Conservation (phyloP, 2,888 invertebrate species). For the Callosobruchus maculatus region DNA sequence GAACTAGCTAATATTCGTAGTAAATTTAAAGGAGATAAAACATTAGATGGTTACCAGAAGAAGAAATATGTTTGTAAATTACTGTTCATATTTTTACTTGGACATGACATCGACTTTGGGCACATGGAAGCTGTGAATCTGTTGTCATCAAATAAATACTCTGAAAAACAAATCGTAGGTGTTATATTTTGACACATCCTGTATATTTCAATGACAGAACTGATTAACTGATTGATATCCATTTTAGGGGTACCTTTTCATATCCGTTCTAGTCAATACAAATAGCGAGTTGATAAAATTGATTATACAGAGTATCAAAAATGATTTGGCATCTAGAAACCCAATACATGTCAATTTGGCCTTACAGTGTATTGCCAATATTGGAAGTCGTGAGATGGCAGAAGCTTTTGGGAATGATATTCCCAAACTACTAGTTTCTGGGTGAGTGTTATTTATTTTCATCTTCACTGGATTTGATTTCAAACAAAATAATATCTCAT, state of each 20-base stretch:
- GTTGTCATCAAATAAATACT: slow-evolving; percentile 99
- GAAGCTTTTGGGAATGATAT: slow-evolving; percentile 98
- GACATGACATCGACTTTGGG: slow-evolving; percentile 99
- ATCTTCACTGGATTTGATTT: too few relatives aligned
- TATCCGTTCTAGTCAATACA: slow-evolving; percentile 97
- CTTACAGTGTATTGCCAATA: slow-evolving; percentile 98
- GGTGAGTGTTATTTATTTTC: slow-evolving; percentile 42
- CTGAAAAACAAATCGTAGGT: slow-evolving; percentile 97
- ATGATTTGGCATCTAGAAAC: slow-evolving; percentile 93
- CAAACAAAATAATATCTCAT: too few relatives aligned
- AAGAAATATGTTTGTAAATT: slow-evolving; percentile 99
- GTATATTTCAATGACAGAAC: neutral
- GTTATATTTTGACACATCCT: neutral
- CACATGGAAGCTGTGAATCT: slow-evolving; percentile 99
- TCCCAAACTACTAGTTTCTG: slow-evolving; percentile 96
- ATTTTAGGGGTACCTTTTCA: slow-evolving; percentile 93
- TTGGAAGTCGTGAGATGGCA: slow-evolving; percentile 99
- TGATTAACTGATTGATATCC: neutral
- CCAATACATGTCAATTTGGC: slow-evolving; percentile 98
- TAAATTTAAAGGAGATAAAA: slow-evolving; percentile 99
- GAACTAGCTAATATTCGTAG: slow-evolving; percentile 98
- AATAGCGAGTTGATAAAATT: slow-evolving; percentile 98
- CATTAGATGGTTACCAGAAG: slow-evolving; percentile 99
- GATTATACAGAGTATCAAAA: slow-evolving; percentile 98
- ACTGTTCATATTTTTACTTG: slow-evolving; percentile 97